Evolutionary conservation across 2,888 invertebrate genomes (phyloP).

Genomic region (Cheiracanthium punctorium): DNA sequence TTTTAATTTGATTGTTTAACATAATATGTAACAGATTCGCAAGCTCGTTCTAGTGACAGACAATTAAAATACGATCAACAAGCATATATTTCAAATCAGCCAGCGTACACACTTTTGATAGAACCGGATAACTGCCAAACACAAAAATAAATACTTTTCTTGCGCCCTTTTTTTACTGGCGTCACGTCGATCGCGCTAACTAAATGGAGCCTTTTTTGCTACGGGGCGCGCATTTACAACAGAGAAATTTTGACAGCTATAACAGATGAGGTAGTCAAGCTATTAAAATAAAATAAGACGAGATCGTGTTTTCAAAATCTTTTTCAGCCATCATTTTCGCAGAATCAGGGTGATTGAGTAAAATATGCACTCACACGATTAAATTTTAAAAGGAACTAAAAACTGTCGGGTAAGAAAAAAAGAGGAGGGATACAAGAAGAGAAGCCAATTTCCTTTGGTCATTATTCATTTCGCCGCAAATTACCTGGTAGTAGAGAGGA

Average conservation of each 20-base stretch:
- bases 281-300: background rate
- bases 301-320: background rate
- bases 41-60: too few species aligned
- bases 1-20: too few species aligned
- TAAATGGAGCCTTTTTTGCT: too few species aligned
- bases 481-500: background rate
- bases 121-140: too few species aligned
- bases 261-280: background rate
- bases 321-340: background rate
- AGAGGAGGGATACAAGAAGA: background rate
- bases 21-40: too few species aligned
- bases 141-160: too few species aligned
- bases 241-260: background rate
- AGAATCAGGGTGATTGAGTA: conserved; percentile 15
- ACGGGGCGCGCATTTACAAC: background rate
- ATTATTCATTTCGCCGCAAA: conserved; percentile 19
- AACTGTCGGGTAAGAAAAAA: background rate
- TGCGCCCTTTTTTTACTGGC: too few species aligned
- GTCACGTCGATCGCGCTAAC: too few species aligned
- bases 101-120: too few species aligned
- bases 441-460: conserved; percentile 6
- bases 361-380: background rate
- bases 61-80: too few species aligned
- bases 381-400: conserved; percentile 6
- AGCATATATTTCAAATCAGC: too few species aligned